phyloP scores from a whole-genome alignment of 2,888 invertebrate species.

The Monopis laevigella region DNA sequence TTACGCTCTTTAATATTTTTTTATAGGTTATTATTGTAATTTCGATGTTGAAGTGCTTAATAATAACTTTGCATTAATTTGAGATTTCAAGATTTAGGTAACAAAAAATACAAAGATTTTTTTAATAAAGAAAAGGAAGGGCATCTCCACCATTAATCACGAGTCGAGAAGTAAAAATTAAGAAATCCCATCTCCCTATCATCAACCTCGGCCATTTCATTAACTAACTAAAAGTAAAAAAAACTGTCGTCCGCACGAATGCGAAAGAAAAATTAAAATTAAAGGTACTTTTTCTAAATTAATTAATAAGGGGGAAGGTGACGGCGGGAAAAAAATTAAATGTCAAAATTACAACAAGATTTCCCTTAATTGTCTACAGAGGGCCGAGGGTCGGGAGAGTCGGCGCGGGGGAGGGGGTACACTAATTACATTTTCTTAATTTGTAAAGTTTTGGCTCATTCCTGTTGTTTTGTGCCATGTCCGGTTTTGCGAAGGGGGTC shows the following conservation, averaged over 20 bases:
- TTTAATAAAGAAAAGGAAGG: too few relatives aligned
- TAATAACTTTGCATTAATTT: too few relatives aligned
- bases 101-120: too few relatives aligned
- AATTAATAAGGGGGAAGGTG: slow-evolving; percentile 55
- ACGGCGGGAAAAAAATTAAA: slow-evolving; percentile 57
- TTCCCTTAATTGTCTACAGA: slow-evolving; percentile 55
- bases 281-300: slow-evolving; percentile 56
- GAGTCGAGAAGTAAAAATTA: slow-evolving; percentile 30
- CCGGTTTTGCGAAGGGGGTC: slow-evolving; percentile 24
- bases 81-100: too few relatives aligned
- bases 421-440: slow-evolving; percentile 67
- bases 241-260: slow-evolving; percentile 33
- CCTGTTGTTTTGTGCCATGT: slow-evolving; percentile 27
- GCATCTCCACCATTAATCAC: slow-evolving; percentile 31
- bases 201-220: slow-evolving; percentile 56
- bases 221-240: slow-evolving; percentile 34
- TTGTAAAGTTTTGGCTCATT: slow-evolving; percentile 47
- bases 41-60: too few relatives aligned
- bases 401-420: slow-evolving; percentile 19
- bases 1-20: too few relatives aligned
- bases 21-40: too few relatives aligned
- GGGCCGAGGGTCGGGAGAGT: slow-evolving; percentile 23
- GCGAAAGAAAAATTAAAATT: slow-evolving; percentile 57
- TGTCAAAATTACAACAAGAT: slow-evolving; percentile 66
- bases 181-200: slow-evolving; percentile 28